A percentile compares a stretch with the other conserved stretches of the same genome.
phyloP scores from a whole-genome alignment of 2,113 vertebrate species.

The Dolichallabes microphthalmus region DNA sequence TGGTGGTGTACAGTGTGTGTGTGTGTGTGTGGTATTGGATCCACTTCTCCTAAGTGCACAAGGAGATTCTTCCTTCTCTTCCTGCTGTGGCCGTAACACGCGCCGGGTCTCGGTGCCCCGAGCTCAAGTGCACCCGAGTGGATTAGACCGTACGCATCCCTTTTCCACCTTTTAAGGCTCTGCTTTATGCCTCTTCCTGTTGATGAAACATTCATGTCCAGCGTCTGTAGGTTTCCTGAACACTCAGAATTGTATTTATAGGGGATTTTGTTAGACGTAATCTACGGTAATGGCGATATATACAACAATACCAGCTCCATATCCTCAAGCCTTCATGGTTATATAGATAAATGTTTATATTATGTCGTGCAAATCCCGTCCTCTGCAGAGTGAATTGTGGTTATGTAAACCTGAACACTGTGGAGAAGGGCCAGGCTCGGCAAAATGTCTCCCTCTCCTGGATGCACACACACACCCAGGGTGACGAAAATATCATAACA shows the following conservation, averaged over 20 bases:
- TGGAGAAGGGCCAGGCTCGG: not conserved
- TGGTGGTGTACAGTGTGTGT: slow-evolving; percentile 48
- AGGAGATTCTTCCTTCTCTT: slow-evolving; percentile 44
- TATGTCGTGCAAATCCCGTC: not conserved
- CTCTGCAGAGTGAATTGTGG: not conserved
- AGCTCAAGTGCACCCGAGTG: slow-evolving; percentile 60
- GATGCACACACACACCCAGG: not conserved
- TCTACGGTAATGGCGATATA: no score
- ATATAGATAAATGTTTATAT: not conserved
- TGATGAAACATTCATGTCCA: slow-evolving; percentile 49
- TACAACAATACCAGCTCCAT: not conserved
- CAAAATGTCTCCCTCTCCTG: slow-evolving; percentile 45
- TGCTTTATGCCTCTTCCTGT: slow-evolving; percentile 23
- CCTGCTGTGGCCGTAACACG: slow-evolving; percentile 41
- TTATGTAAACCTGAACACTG: not conserved
- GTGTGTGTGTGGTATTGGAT: slow-evolving; percentile 33
- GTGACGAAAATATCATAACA: not conserved
- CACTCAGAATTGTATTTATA: not conserved
- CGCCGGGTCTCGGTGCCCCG: slow-evolving; percentile 34
- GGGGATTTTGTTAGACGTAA: not conserved
- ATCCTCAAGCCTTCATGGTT: not conserved
- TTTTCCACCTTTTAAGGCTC: slow-evolving; percentile 47
- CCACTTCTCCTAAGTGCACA: slow-evolving; percentile 52
- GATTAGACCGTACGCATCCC: slow-evolving; percentile 44
- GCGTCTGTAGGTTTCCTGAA: not conserved